Evolutionary conservation across 2,797 vertebrate genomes (phyloP).

Genomic region (Bucorvus abyssinicus): DNA sequence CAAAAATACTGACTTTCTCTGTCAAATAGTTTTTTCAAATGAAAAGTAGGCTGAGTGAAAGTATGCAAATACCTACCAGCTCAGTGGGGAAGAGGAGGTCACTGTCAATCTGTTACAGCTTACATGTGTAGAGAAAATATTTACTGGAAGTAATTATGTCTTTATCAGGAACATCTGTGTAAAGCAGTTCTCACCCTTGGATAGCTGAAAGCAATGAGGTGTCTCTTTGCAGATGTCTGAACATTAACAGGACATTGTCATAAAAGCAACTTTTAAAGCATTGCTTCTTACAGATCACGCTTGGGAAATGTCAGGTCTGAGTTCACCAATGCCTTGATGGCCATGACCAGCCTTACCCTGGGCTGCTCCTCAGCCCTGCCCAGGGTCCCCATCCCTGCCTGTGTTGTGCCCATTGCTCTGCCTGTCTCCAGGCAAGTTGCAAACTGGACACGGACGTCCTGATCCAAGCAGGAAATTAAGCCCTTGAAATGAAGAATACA

Average conservation of each 20-base stretch:
- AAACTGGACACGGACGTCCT: not conserved
- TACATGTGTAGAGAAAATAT: not conserved
- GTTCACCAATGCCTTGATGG: not conserved
- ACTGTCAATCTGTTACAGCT: not conserved
- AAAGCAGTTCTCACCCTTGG: not conserved
- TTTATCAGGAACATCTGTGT: not conserved
- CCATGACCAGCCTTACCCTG: not conserved
- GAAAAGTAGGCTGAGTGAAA: not conserved
- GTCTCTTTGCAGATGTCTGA: not conserved
- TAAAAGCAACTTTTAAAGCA: not conserved
- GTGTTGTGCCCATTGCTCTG: not conserved
- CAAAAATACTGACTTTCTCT: not conserved
- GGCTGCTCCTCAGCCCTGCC: not conserved
- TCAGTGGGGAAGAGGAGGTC: not conserved
- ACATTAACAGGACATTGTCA: not conserved
- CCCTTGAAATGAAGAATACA: not conserved
- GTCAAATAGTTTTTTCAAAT: not conserved
- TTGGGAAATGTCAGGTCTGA: not conserved
- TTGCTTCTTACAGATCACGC: not conserved
- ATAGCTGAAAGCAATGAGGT: not conserved
- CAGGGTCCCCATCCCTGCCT: not conserved
- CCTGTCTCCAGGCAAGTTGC: not conserved
- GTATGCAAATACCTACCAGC: not conserved
- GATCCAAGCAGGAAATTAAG: not conserved
- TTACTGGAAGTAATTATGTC: constrained; percentile 20